Evolutionary conservation across 2,113 vertebrate species (phyloP).

Genomic region (Ursus arctos): DNA sequence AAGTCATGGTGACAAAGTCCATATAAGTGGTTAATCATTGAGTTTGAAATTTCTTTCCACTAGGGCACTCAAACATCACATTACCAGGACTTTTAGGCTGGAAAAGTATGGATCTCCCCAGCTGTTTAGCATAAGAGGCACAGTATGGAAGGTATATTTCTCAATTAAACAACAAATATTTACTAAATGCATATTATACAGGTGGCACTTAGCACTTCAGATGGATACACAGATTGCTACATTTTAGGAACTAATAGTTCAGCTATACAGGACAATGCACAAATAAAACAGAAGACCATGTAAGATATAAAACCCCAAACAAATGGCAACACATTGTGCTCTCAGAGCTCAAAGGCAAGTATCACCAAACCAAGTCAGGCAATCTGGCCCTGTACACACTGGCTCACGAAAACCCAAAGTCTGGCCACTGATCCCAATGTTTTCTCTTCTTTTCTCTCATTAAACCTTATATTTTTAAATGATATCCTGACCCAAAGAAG

Average conservation of each 20-base stretch:
- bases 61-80: neutral
- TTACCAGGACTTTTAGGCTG: neutral
- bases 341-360: neutral
- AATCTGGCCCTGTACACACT: neutral
- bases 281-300: neutral
- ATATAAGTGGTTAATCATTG: constrained; percentile 70
- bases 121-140: neutral
- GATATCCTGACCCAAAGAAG: neutral
- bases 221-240: neutral
- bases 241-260: neutral
- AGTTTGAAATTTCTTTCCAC: constrained; percentile 55
- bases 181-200: neutral
- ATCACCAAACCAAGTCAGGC: neutral
- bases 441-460: constrained; percentile 18
- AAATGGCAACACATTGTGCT: neutral
- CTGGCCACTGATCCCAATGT: neutral
- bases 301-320: neutral
- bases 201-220: neutral
- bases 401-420: constrained; percentile 9
- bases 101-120: neutral
- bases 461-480: constrained; percentile 28
- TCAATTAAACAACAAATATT: constrained; percentile 20
- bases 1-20: constrained; percentile 62
- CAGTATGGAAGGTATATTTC: neutral
- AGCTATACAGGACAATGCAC: neutral